phyloP scores from a whole-genome alignment of 1,140 invertebrate genomes.

The Bombyx mandarina region DNA sequence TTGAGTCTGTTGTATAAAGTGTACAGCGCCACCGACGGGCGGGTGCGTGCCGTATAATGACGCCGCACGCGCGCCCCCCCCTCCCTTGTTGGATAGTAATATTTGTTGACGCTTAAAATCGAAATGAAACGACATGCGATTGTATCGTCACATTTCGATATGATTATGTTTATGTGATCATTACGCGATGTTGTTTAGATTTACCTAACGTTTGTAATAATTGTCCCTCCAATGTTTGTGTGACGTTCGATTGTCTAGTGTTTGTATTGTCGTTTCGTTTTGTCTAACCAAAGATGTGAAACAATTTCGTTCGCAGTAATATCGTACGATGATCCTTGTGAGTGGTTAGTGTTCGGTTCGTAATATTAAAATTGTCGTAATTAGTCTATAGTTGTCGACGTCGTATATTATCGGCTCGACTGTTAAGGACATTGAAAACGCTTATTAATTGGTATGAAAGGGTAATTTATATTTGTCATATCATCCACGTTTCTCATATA shows the following conservation, averaged over 20 bases:
- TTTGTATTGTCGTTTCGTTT: conserved; percentile 56
- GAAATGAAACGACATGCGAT: conserved; percentile 45
- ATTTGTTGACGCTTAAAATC: conserved; percentile 63
- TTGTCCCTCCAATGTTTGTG: conserved; percentile 67
- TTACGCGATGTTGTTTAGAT: conserved; percentile 64
- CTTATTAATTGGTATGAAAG: conserved; percentile 72
- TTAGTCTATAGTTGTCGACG: conserved; percentile 56
- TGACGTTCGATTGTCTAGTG: conserved; percentile 58
- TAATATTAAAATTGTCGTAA: conserved; percentile 59
- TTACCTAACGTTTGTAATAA: conserved; percentile 60
- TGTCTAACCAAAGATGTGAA: conserved; percentile 64
- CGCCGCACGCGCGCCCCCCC: conserved; percentile 5
- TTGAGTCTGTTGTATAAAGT: too few relatives aligned
- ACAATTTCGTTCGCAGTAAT: conserved; percentile 36
- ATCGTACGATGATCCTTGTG: conserved; percentile 50
- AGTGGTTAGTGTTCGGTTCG: conserved; percentile 62
- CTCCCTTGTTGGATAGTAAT: conserved; percentile 45
- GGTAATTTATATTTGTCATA: conserved; percentile 71
- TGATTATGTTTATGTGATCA: conserved; percentile 61
- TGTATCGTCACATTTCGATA: conserved; percentile 57
- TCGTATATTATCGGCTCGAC: conserved; percentile 51
- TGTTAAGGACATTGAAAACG: conserved; percentile 70
- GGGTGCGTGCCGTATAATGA: not conserved
- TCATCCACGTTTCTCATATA: conserved; percentile 70
- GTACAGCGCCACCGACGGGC: not conserved